Conservation (phyloP, 2,113 vertebrate genomes). For the Aphelocoma coerulescens region DNA sequence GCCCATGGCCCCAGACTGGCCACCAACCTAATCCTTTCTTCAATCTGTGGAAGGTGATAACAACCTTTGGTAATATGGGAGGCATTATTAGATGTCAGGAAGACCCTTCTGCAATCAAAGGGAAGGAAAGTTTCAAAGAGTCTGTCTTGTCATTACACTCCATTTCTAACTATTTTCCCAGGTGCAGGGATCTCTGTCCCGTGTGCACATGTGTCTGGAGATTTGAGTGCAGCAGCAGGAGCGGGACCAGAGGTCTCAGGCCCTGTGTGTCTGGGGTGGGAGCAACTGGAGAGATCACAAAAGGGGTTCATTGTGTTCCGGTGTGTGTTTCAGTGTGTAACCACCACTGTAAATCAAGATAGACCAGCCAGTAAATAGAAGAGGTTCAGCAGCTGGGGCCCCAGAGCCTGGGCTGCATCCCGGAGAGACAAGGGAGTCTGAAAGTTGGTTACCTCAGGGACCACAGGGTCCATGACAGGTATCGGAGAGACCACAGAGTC, state of each 20-base stretch:
- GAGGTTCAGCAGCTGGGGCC: neutral
- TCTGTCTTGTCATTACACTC: neutral
- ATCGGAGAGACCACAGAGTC: neutral
- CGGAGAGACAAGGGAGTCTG: neutral
- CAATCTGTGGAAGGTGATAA: neutral
- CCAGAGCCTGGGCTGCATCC: neutral
- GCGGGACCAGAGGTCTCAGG: neutral
- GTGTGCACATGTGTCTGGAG: rapidly evolving
- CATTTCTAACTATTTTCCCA: neutral
- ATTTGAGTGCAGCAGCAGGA: neutral
- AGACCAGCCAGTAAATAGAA: neutral
- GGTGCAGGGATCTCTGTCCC: neutral
- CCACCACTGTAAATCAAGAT: neutral
- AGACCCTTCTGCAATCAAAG: neutral
- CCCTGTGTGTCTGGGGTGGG: neutral
- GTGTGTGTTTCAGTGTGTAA: neutral
- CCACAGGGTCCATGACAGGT: rapidly evolving
- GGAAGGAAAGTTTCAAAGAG: neutral
- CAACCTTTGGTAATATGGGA: neutral
- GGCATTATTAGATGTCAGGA: neutral
- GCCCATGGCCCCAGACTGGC: too few relatives aligned
- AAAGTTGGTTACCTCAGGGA: neutral
- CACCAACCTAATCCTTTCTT: neutral
- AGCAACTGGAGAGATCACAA: neutral
- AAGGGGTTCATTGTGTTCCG: neutral